These are phyloP conservation scores for Alethe castanea DNA, from an alignment of 2,113 vertebrate genomes.

Conservation along the genomic window DNA sequence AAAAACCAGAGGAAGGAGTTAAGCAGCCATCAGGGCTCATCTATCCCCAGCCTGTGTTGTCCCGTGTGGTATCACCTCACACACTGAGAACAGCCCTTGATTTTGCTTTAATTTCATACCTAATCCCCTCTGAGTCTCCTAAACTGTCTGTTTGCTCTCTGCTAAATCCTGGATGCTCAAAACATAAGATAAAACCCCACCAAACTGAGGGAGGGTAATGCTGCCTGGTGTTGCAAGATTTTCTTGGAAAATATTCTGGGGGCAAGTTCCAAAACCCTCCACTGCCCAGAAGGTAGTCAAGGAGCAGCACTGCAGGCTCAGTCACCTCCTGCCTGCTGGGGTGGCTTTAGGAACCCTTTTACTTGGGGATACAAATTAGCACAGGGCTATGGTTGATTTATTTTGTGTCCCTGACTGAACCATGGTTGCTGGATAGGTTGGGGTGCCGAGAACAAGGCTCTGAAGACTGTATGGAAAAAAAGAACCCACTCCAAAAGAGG, in stretches of 20 bases:
- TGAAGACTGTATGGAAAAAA: not conserved
- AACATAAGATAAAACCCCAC: not conserved
- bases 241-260: not conserved
- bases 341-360: not conserved
- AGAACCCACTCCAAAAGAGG: not conserved
- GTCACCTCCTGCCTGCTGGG: not conserved
- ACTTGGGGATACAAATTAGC: rapidly evolving
- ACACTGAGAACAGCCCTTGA: not conserved
- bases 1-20: not conserved
- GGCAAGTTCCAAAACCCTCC: not conserved
- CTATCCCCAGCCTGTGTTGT: not conserved
- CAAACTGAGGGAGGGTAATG: not conserved
- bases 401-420: not conserved
- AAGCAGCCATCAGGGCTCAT: not conserved
- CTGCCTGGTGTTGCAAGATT: not conserved
- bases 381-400: not conserved
- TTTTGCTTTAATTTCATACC: not conserved
- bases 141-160: not conserved
- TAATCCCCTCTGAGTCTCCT: not conserved
- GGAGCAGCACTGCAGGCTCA: not conserved
- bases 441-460: rapidly evolving
- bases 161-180: not conserved
- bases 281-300: not conserved
- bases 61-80: not conserved
- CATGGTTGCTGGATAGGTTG: not conserved